These are phyloP conservation scores for Pediacus dermestoides DNA, from an alignment of 2,888 invertebrate species.

Conservation along the genomic window DNA sequence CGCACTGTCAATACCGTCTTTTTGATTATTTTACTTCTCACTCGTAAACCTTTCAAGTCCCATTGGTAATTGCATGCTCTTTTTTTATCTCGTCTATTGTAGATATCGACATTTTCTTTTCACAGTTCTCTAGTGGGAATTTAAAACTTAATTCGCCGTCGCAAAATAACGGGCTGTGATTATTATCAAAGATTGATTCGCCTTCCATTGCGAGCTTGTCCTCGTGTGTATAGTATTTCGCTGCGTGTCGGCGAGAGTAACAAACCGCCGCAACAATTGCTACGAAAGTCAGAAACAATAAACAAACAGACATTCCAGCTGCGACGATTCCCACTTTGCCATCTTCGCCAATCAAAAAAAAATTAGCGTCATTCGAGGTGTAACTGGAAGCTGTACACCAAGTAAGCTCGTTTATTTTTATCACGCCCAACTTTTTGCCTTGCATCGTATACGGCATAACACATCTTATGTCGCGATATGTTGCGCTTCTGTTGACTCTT, in stretches of 20 bases:
- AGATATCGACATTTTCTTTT: conserved; percentile 47
- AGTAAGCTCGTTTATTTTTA: conserved; percentile 48
- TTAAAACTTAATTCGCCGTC: conserved; percentile 58
- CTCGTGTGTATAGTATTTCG: conserved; percentile 78
- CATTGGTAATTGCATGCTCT: conserved; percentile 43
- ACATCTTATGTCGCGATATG: conserved; percentile 57
- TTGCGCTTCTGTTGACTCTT: conserved; percentile 54
- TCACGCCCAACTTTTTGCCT: conserved; percentile 49
- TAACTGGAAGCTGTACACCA: conserved; percentile 57
- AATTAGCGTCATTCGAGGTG: conserved; percentile 53
- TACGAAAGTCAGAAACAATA: conserved; percentile 50
- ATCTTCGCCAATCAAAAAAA: conserved; percentile 53
- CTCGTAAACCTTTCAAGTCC: conserved; percentile 32
- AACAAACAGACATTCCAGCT: conserved; percentile 56
- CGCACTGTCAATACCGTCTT: conserved; percentile 19
- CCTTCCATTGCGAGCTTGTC: conserved; percentile 55
- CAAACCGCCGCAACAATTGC: conserved; percentile 55
- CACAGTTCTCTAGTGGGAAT: conserved; percentile 51
- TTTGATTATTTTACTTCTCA: conserved; percentile 11
- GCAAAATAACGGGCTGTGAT: conserved; percentile 48
- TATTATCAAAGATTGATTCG: conserved; percentile 50
- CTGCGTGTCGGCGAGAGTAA: conserved; percentile 69
- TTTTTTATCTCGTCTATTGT: conserved; percentile 48
- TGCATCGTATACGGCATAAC: conserved; percentile 57
- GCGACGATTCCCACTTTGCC: conserved; percentile 54